Conservation (phyloP, 1,140 invertebrate genomes). For the Aphidius ervi region DNA sequence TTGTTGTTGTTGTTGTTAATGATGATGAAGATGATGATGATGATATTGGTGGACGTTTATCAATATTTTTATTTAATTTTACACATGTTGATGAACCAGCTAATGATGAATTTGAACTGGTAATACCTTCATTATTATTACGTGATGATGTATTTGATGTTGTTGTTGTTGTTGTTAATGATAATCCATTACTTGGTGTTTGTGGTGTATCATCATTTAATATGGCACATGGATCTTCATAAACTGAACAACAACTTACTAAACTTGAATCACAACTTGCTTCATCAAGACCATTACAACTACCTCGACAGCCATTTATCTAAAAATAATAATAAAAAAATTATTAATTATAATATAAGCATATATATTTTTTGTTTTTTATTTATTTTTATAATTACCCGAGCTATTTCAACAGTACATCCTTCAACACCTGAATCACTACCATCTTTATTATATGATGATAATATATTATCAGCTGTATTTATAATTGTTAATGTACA, state of each 20-base stretch:
- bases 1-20: too few relatives aligned
- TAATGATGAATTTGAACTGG: conserved; percentile 69
- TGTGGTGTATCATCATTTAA: conserved; percentile 51
- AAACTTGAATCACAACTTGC: conserved; percentile 70
- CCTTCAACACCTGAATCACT: conserved; percentile 76
- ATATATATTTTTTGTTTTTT: conserved; percentile 22
- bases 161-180: too few relatives aligned
- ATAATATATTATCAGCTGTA: conserved; percentile 26
- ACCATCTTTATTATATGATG: conserved; percentile 58
- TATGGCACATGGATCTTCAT: conserved; percentile 58
- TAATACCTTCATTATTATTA: conserved; percentile 53
- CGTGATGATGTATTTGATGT: conserved; percentile 13
- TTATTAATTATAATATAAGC: conserved; percentile 1
- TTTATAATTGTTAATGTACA: conserved; percentile 47
- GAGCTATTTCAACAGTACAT: conserved; percentile 52
- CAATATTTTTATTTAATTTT: conserved; percentile 29
- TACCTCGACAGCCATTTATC: conserved; percentile 58
- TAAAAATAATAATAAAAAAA: conserved; percentile 26
- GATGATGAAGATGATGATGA: too few relatives aligned
- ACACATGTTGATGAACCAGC: conserved; percentile 37
- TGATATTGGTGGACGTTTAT: too few relatives aligned
- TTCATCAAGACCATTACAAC: conserved; percentile 56
- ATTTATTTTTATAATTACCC: conserved; percentile 28
- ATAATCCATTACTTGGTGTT: conserved; percentile 31
- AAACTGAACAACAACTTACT: conserved; percentile 70